These are phyloP conservation scores for Chauna torquata DNA, from an alignment of 2,113 vertebrate genomes.

Conservation along the genomic window DNA sequence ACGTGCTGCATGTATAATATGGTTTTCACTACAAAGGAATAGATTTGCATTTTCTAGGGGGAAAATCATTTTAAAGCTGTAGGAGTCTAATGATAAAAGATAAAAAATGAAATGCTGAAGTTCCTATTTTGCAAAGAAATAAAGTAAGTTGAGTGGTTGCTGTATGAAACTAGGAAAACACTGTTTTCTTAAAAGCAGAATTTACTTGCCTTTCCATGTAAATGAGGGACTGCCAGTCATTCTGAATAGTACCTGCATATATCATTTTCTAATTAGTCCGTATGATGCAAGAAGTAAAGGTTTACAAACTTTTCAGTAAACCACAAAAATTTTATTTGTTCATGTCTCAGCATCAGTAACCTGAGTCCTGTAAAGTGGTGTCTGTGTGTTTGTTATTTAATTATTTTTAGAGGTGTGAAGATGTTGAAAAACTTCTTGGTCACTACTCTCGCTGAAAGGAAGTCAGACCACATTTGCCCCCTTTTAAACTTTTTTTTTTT, in stretches of 20 bases:
- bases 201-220: slow-evolving; percentile 44
- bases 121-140: slow-evolving; percentile 55
- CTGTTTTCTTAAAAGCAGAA: slow-evolving; percentile 56
- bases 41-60: slow-evolving; percentile 64
- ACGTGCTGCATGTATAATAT: slow-evolving; percentile 67
- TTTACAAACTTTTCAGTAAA: not conserved
- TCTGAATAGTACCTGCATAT: not conserved
- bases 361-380: not conserved
- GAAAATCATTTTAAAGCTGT: slow-evolving; percentile 67
- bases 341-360: not conserved
- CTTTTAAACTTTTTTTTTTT: not conserved
- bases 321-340: not conserved
- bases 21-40: slow-evolving; percentile 63
- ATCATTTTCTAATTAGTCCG: slow-evolving; percentile 42
- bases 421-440: not conserved
- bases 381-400: not conserved
- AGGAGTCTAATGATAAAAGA: slow-evolving; percentile 60
- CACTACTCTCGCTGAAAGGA: not conserved
- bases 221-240: slow-evolving; percentile 40
- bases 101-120: slow-evolving; percentile 54
- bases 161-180: slow-evolving; percentile 65
- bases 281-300: not conserved
- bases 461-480: not conserved
- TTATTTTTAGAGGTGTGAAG: not conserved
- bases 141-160: slow-evolving; percentile 61